These are phyloP conservation scores for Triops longicaudatus DNA, from an alignment of 1,140 invertebrate genomes.

Conservation along the genomic window DNA sequence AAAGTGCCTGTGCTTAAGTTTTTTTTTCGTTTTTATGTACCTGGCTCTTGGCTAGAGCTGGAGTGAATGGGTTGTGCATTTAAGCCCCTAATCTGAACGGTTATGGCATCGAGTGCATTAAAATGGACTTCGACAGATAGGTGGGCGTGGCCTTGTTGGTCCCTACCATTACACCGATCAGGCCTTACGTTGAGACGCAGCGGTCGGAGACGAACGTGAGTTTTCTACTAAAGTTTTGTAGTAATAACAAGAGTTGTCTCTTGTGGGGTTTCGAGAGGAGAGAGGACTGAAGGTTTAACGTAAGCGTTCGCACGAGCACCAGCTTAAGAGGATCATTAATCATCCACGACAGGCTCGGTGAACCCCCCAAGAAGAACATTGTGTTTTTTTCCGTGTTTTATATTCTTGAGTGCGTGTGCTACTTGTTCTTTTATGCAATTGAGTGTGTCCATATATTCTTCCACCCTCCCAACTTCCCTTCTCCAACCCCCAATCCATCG, in stretches of 20 bases:
- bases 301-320: not conserved
- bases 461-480: too few species aligned
- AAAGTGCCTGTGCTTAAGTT: too few species aligned
- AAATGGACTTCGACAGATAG: conserved; percentile 19
- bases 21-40: too few species aligned
- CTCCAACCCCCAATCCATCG: too few species aligned
- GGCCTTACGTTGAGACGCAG: not conserved
- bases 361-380: not conserved
- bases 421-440: not conserved
- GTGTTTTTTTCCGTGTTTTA: not conserved
- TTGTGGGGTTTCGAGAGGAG: not conserved
- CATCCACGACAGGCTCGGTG: not conserved
- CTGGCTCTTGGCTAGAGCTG: not conserved
- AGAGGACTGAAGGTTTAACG: not conserved
- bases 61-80: conserved; percentile 25
- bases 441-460: not conserved
- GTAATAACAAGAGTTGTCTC: not conserved
- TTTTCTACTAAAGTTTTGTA: not conserved
- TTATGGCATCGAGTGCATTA: conserved; percentile 31
- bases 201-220: not conserved
- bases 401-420: not conserved
- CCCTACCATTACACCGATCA: not conserved
- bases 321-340: not conserved
- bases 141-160: conserved; percentile 9
- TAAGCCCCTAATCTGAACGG: conserved; percentile 29